Percentiles rank a stretch among this genome's conserved stretches.
Evolutionary conservation across 2,797 vertebrate species (phyloP).

Genomic region (Melanogrammus aeglefinus): DNA sequence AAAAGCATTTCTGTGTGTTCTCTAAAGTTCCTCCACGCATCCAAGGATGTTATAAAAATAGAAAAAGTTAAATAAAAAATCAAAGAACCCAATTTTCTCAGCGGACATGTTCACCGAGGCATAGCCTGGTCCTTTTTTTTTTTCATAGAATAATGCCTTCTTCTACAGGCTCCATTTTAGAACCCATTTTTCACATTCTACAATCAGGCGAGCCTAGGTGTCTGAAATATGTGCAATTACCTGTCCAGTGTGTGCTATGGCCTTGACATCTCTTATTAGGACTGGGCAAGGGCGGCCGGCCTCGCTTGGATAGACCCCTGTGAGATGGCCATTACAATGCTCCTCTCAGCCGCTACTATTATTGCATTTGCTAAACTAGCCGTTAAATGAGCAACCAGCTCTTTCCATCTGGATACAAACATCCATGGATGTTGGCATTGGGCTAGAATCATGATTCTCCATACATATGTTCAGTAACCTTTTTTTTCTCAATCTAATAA

Average conservation of each 20-base stretch:
- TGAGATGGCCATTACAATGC: slow-evolving; percentile 58
- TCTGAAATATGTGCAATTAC: slow-evolving; percentile 53
- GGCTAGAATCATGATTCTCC: slow-evolving; percentile 26
- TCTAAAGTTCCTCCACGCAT: neutral
- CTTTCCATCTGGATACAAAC: slow-evolving; percentile 53
- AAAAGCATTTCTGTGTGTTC: neutral
- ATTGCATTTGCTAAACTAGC: slow-evolving; percentile 74
- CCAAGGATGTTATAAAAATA: slow-evolving; percentile 5
- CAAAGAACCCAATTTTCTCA: slow-evolving; percentile 17
- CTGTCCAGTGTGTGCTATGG: slow-evolving; percentile 42
- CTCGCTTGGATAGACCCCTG: slow-evolving; percentile 59
- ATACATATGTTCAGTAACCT: slow-evolving; percentile 11
- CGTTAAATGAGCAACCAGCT: slow-evolving; percentile 67
- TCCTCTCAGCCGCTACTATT: slow-evolving; percentile 54
- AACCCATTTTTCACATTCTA: slow-evolving; percentile 19
- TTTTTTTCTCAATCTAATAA: slow-evolving; percentile 12
- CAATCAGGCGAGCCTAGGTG: slow-evolving; percentile 21
- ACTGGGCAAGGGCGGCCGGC: slow-evolving; percentile 39
- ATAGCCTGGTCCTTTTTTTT: slow-evolving; percentile 23
- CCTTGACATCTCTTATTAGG: slow-evolving; percentile 55
- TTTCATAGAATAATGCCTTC: slow-evolving; percentile 20
- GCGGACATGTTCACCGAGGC: slow-evolving; percentile 9
- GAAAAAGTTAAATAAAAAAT: neutral
- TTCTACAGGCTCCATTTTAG: slow-evolving; percentile 14
- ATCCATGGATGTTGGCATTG: slow-evolving; percentile 35